Evolutionary conservation across 2,888 invertebrate genomes (phyloP), one percentile per base, ranked within the genome.

Genomic region (Cremastinae sp.): DNA sequence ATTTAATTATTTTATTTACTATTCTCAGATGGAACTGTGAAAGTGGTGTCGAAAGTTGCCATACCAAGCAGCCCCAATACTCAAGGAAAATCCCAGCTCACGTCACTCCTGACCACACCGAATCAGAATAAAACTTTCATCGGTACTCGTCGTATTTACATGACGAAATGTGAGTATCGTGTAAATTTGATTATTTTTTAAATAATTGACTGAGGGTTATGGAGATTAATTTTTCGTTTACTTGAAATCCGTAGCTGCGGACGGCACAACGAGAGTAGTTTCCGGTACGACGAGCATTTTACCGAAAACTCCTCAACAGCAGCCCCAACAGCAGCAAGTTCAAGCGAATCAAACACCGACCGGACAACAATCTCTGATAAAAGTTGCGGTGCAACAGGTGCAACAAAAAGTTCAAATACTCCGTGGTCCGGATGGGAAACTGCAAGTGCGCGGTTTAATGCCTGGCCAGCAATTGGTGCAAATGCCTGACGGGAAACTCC

Each of bases 391-490:
- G 22, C 85, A 84, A 56, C 87, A 85, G 22, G 84, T 90, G 20
- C 91, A 92, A 10, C 96, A 96, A 87, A 95, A 95, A 87, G 96
- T 98, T 10, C 97, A 98, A 91, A 96, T 98, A 80, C 94, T 97
- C 84, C 94, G 96, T 80, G 94, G 96, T 0, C 95, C 96, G 0
- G 97, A 97, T 89, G 98, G 98, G 20, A 97, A 97, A 90, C 91
- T 98, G 12, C 96, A 97, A 83, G 97, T 98, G 0, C 94, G 96
- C 75, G 98, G 98, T 0, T 91, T 98, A 7, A 92, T 96, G 89
- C 96, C 97, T 53, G 98, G 97, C 65, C 98, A 98, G 87, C 97
- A 98, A 86, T 91, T 98, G 69, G 94, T 98, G 49, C 96, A 97
- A 88, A 95, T 97, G 93, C 95, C 97, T 0, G 98, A 98, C 89